Base-by-base conservation (phyloP, 1,140 invertebrate genomes). In the Rhagoletis pomonella region DNA sequence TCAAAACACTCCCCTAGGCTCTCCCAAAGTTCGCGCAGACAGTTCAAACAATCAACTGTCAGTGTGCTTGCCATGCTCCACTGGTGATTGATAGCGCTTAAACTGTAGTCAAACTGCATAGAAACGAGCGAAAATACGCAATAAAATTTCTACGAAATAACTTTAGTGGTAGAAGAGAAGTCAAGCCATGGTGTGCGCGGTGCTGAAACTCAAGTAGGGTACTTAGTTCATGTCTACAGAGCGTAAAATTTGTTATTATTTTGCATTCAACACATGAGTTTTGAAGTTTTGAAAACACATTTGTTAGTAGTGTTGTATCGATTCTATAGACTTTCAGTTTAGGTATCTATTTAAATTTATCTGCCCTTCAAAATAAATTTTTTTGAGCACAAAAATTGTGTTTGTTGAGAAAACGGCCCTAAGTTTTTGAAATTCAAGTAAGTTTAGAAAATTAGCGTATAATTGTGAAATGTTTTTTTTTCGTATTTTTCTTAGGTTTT, bases 81-180 rank as follows among this genome's bases (percentile, higher is more conserved):
- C 47, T 47, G 47, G 42, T 81, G 73, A 81, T 81, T 81, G 73
- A 81, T 81, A 81, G 73, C 73, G 73, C 19, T 81, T 55, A 55
- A 81, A 9, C 47, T 1, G 7, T 19, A 81, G 73, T 55, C 17
- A 29, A 81, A n/a, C n/a, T 17, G 47, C 9, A 58, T 81, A 19
- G 47, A 58, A 81, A 29, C 10, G 69, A 6, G 50, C 44, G 73
- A 55, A 81, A 19, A 58, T 29, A 55, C 17, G 10, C 73, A 29
- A 81, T 55, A 19, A 55, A 17, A 10, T 73, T 44, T 47, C 44
- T 73, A 73, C 69, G 39, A 67, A 67, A 67, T 64, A 19, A 65
- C 64, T 65, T 29, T 62, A n/a, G 17, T 10, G 19, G 29, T 3
- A 65, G 12, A 1, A 65, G 12, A 1, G 50, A 55, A 55, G 50